Conservation (phyloP, 2,888 invertebrate genomes). For the Galeopsomyia nigrocyanea region DNA sequence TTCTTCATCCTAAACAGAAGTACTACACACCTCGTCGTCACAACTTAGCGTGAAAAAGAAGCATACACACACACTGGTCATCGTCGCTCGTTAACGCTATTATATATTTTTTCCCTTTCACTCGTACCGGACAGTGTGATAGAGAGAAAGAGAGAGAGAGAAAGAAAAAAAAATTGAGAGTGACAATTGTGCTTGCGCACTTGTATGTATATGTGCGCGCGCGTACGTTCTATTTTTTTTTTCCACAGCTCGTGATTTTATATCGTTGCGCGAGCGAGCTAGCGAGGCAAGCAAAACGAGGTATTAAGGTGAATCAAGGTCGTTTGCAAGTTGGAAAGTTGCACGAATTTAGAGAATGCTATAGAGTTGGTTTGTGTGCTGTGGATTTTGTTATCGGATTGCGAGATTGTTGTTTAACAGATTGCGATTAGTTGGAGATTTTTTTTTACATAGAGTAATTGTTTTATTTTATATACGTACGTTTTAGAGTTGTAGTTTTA, state of each 20-base stretch:
- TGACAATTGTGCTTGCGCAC: slow-evolving; percentile 2
- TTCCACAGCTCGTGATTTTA: slow-evolving; percentile 22
- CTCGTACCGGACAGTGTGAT: background rate
- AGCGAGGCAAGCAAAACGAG: background rate
- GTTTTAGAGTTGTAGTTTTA: too few relatives aligned
- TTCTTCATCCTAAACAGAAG: too few relatives aligned
- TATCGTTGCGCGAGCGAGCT: background rate
- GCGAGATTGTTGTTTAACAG: too few relatives aligned
- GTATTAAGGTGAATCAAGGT: slow-evolving; percentile 37
- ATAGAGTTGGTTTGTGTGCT: background rate
- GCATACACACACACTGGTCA: background rate
- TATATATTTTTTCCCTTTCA: slow-evolving; percentile 14
- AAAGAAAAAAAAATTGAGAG: slow-evolving; percentile 33
- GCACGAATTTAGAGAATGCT: background rate
- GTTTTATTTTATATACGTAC: too few relatives aligned
- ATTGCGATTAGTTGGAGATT: too few relatives aligned
- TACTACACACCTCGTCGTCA: too few relatives aligned
- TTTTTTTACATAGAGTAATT: too few relatives aligned
- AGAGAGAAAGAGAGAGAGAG: too few relatives aligned
- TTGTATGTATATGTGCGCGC: background rate
- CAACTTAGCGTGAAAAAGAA: too few relatives aligned
- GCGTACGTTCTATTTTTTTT: slow-evolving; percentile 9
- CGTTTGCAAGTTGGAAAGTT: slow-evolving; percentile 26
- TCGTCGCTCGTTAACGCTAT: background rate
- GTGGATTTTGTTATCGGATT: too few relatives aligned